Percentiles rank a stretch among this genome's conserved stretches.
Conservation (phyloP, 2,113 vertebrate genomes). For the Caranx melampygus region DNA sequence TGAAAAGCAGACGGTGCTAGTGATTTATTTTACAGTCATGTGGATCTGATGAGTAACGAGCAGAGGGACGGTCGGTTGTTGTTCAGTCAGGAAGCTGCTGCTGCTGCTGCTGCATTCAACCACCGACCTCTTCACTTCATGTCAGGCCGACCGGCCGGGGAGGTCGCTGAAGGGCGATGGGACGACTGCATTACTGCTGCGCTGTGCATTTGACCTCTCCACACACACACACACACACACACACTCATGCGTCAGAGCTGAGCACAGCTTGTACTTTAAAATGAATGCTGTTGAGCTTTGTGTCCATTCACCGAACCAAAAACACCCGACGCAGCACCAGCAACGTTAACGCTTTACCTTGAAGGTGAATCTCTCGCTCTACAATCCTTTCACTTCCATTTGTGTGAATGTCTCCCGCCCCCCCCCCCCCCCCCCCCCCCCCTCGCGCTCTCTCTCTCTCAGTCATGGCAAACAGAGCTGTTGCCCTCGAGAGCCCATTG, state of each 20-base stretch:
- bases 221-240: slow-evolving; percentile 24
- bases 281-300: slow-evolving; percentile 23
- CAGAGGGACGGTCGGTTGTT: neutral
- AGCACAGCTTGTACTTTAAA: slow-evolving; percentile 45
- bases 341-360: slow-evolving; percentile 45
- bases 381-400: neutral
- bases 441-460: neutral
- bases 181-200: slow-evolving; percentile 11
- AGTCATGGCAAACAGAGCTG: slow-evolving; percentile 38
- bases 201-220: slow-evolving; percentile 39
- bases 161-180: slow-evolving; percentile 41
- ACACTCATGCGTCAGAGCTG: slow-evolving; percentile 31
- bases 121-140: neutral
- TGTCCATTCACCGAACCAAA: slow-evolving; percentile 26
- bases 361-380: slow-evolving; percentile 37
- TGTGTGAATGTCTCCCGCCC: neutral
- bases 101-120: neutral
- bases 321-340: slow-evolving; percentile 13
- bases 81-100: neutral
- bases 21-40: neutral
- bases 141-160: slow-evolving; percentile 28
- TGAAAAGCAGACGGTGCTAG: neutral
- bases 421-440: slow-evolving; percentile 3
- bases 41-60: slow-evolving; percentile 24
- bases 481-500: slow-evolving; percentile 44